phyloP scores from a whole-genome alignment of 1,140 invertebrate species.

The Drosophila tani region DNA sequence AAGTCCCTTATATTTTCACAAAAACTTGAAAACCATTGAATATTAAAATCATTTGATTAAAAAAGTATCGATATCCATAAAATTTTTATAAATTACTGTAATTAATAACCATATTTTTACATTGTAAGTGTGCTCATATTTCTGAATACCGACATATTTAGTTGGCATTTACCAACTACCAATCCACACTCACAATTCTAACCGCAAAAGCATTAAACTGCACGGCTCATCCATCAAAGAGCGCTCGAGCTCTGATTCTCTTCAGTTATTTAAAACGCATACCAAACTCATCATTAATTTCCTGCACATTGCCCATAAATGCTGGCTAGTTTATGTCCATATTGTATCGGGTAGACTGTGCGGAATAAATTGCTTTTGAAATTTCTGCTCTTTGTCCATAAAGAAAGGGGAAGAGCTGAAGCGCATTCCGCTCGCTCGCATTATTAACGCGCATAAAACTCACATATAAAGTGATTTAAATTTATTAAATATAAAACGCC shows the following conservation, averaged over 20 bases:
- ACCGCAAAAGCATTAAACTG: background rate
- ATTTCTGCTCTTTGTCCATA: conserved; percentile 47
- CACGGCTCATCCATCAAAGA: conserved; percentile 6
- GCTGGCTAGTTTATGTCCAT: conserved; percentile 52
- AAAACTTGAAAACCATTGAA: too few species aligned
- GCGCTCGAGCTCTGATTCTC: background rate
- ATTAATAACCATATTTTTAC: too few species aligned
- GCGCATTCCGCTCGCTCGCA: conserved; percentile 49
- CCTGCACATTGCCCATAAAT: conserved; percentile 29
- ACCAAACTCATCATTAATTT: conserved; percentile 37
- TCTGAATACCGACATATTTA: background rate
- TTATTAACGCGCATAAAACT: conserved; percentile 84
- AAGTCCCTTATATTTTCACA: too few species aligned
- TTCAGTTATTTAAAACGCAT: conserved; percentile 14
- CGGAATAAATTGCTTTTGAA: conserved; percentile 61
- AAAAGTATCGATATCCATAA: too few species aligned
- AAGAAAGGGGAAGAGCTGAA: conserved; percentile 33
- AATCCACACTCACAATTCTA: background rate
- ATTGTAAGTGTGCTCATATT: background rate
- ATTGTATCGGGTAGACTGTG: conserved; percentile 43
- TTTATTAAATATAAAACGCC: conserved; percentile 82
- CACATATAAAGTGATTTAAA: conserved; percentile 83
- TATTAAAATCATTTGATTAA: too few species aligned
- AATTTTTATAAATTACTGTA: too few species aligned
- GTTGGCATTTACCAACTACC: background rate